Base-by-base conservation (phyloP, 2,113 vertebrate genomes). In the Crocuta crocuta region DNA sequence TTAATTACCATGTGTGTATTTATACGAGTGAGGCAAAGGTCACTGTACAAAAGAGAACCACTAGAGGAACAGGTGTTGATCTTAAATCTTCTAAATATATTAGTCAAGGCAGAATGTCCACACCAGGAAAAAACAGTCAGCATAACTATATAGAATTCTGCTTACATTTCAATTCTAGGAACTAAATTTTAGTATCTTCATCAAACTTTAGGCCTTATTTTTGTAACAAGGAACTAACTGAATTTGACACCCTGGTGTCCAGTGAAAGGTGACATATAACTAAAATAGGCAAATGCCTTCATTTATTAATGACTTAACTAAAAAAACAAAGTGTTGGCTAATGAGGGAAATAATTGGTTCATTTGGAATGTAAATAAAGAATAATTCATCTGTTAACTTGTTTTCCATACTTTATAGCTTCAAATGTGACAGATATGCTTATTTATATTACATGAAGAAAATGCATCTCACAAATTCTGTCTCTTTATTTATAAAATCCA, bases 71-170 rank as follows among this genome's bases (percentile, higher is more conserved):
- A 97, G 96, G 91, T 98, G 93, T 92, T 94, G 84, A 80, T 96
- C 91, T 97, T 94, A 91, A 96, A 50, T 28, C 65, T 92, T 96
- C 95, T 97, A 97, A 98, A 97, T 97, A 95, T 87, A 97, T 90
- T 97, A 92, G 79, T 68, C 73, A 96, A 95, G 74, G 39, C 31
- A 71, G 70, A 95, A 95, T 89, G 50, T 89, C 63, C 39, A 13
- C 24, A 95, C 45, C 13, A 55, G 70, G 66, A 61, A 61, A 65
- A 96, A 90, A 4, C 4, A 97, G 61, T 70, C 71, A 92, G 66
- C 55, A 71, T 43, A 95, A 81, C 63, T 97, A 66, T 74, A 50
- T 39, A 80, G n/a, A 73, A 50, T 74, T 26, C 16, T 90, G 45
- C 26, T 89, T 94, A 74, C 10, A 82, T 35, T 90, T 92, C 11